Evolutionary conservation across 2,113 vertebrate genomes (phyloP), one percentile per base, ranked within the genome.

Genomic region (Syngnathus typhle): DNA sequence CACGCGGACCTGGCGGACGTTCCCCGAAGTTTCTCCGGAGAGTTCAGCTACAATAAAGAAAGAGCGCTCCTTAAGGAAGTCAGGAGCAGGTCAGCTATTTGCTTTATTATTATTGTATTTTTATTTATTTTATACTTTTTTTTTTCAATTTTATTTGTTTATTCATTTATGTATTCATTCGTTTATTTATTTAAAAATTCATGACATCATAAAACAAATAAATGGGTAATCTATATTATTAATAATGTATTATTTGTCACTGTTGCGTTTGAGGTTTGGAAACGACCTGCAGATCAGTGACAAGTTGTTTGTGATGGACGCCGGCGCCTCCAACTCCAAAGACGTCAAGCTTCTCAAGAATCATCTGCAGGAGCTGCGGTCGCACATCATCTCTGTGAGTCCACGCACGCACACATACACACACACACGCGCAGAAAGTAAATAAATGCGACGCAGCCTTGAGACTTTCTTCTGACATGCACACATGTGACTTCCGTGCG

Each of bases 1-100:
- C 96, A 99, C 12, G 97, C 95, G 0, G 97, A 99, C 75, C 94
- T 98, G 65, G 93, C 95, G 16, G 95, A 96, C 32, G 87, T 98
- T 21, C 95, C 96, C 59, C 92, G 95, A 41, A 89, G 93, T 0
- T 93, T 89, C 7, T 95, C 92, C 10, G 96, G 95, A 81, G 96
- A 99, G 79, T 98, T 98, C 84, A 91, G 78, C 65, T 99, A 99
- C 65, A 94, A 95, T 88, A 96, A 97, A 78, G 96, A 96, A 68
- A 84, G 76, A 0, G 89, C 91, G 0, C 80, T 99, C 73, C 81
- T 98, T 13, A 97, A 93, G 74, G 96, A 98, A 90, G 90, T 98
- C 75, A 90, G 89, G 71, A 97, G 93, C 90, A 94, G 97, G 97
- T 98, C 0, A n/a, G 76, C 1, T 44, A 12, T 38, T 0, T 11